Evolutionary conservation across 2,888 invertebrate species (phyloP), one percentile per base, ranked within the genome.

Genomic region (Tribolium freemani): DNA sequence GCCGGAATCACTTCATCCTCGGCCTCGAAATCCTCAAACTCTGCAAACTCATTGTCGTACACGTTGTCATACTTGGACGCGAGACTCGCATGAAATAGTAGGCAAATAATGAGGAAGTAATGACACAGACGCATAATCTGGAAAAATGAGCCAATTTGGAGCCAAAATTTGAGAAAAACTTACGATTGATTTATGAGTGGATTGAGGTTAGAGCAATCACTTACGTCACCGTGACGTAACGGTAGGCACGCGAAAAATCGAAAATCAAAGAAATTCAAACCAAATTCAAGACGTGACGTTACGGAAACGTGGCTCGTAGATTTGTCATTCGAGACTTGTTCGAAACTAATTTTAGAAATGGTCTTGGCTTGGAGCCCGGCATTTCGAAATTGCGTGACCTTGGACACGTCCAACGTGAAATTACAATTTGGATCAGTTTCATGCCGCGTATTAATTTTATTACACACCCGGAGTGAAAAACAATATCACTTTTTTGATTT

Each of bases 21-120:
- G 1, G 78, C 79, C 63, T 81, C 81, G 64, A 81, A 95, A 93
- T 84, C 96, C 94, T 86, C 83, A 87, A 97, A 97, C 87, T 97
- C 97, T 0, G 97, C 97, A 88, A 98, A 98, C 82, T 97, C 97
- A 89, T 96, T 96, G 84, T 96, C 96, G 78, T 93, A 92, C 8
- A 87, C 83, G 72, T 88, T 83, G 70, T 88, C 88, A 70, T 89
- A 88, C 66, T 81, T 83, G 8, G 61, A 46, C 5, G 74, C 48
- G n/a, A 58, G 44, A 21, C 21, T 16, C 5, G 13, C 9, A 21
- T 26, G 21, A 8, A 56, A 20, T 1, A 46, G 9, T 9, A 53
- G 5, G 11, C 11, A 46, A 10, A 64, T 4, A 2, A 69, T n/a
- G 16, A 64, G 45, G 11, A 69, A 16, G 9, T 44, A 4, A 0